Percentiles rank a stretch among this genome's conserved stretches.
phyloP scores from a whole-genome alignment of 1,140 invertebrate species.

The Neodiprion virginianus region DNA sequence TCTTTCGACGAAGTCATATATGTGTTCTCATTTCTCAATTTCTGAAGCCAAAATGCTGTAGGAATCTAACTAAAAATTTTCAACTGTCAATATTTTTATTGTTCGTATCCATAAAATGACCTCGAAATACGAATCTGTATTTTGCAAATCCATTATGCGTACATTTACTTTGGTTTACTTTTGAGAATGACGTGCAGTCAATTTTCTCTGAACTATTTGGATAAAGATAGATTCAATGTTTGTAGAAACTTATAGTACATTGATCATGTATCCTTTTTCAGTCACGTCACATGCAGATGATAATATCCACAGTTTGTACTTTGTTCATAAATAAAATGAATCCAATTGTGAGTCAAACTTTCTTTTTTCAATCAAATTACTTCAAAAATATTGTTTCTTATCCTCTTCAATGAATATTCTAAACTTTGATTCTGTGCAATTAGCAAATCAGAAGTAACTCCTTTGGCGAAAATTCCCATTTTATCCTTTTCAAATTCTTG shows the following conservation, averaged over 20 bases:
- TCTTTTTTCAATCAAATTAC: constrained; percentile 66
- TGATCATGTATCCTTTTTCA: background rate
- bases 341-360: background rate
- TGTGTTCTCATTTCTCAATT: background rate
- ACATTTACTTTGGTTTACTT: no score
- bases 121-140: no score
- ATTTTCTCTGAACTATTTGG: background rate
- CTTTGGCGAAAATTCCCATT: no score
- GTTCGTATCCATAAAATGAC: no score
- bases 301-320: constrained; percentile 28
- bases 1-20: background rate
- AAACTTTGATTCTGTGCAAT: no score
- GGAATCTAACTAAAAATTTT: background rate
- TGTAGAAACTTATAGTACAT: constrained; percentile 23
- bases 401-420: no score
- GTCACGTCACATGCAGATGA: background rate
- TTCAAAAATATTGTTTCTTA: constrained; percentile 55
- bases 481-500: no score
- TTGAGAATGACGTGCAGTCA: no score
- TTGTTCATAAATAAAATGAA: constrained; percentile 21
- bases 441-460: no score
- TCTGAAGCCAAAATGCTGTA: background rate
- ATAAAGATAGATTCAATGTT: background rate
- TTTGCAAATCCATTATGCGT: no score
- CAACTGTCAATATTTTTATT: no score